Conservation (phyloP, 1,140 invertebrate species). For the Lethocerus indicus region DNA sequence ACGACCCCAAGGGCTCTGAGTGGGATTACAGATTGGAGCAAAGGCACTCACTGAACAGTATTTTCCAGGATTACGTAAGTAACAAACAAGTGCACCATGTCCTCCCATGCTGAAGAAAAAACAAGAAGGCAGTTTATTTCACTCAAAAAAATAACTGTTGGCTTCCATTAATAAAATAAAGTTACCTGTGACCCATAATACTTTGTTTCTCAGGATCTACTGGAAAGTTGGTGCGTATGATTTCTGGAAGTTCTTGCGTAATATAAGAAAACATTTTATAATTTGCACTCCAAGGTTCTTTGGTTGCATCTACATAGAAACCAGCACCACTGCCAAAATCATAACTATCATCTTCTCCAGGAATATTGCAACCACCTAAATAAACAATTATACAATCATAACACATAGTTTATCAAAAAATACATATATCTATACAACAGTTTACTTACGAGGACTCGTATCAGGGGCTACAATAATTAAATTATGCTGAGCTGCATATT, state of each 20-base stretch:
- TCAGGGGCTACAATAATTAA: constrained; percentile 84
- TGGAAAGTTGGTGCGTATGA: constrained; percentile 62
- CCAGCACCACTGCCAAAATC: constrained; percentile 93
- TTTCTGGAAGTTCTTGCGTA: constrained; percentile 67
- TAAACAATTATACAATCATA: neutral
- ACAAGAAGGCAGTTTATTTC: too few species aligned
- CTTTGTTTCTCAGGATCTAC: constrained; percentile 39
- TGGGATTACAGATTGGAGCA: constrained; percentile 87
- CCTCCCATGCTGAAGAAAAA: constrained; percentile 75
- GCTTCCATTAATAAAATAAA: neutral
- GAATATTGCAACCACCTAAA: constrained; percentile 63
- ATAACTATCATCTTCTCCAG: constrained; percentile 76
- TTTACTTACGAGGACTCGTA: constrained; percentile 66
- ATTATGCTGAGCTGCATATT: constrained; percentile 62
- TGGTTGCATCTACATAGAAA: constrained; percentile 87
- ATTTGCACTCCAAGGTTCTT: constrained; percentile 82
- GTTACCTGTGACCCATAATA: constrained; percentile 73
- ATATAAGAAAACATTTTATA: constrained; percentile 96
- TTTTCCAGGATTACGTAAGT: constrained; percentile 77
- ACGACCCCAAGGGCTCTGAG: constrained; percentile 67
- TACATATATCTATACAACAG: neutral
- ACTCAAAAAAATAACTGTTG: neutral
- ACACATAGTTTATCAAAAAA: neutral
- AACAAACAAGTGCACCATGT: constrained; percentile 85
- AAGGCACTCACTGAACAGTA: constrained; percentile 92